A percentile compares a stretch with the other conserved stretches of the same genome.
These are phyloP conservation scores for Anas bahamensis DNA, from an alignment of 2,797 vertebrate genomes.

Conservation along the genomic window DNA sequence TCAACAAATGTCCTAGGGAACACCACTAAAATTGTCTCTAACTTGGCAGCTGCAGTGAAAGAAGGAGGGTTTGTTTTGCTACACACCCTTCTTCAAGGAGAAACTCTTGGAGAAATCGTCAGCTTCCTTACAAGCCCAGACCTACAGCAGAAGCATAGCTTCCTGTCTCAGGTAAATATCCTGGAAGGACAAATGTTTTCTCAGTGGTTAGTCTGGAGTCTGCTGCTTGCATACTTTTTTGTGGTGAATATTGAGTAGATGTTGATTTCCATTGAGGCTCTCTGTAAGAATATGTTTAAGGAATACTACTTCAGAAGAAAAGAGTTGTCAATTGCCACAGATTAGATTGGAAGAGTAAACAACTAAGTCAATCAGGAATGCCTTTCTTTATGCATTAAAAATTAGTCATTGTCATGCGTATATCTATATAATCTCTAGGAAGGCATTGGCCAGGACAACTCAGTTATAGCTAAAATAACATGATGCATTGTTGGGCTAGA, in stretches of 20 bases:
- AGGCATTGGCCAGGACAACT: background rate
- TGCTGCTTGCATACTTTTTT: background rate
- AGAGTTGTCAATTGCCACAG: background rate
- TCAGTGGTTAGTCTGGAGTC: background rate
- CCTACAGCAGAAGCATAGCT: conserved; percentile 63
- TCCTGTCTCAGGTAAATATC: conserved; percentile 87
- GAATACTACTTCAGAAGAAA: background rate
- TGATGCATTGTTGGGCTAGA: background rate
- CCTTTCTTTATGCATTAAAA: background rate
- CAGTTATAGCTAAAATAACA: background rate
- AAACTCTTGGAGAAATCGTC: conserved; percentile 87
- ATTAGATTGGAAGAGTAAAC: background rate
- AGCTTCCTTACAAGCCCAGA: conserved; percentile 84
- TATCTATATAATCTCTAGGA: background rate
- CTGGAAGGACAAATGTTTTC: background rate
- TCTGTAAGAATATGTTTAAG: background rate
- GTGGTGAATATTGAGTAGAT: background rate
- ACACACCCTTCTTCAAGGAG: conserved; percentile 88
- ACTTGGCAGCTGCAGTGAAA: conserved; percentile 85
- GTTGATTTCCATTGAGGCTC: background rate
- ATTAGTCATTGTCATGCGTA: background rate
- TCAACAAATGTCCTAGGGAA: conserved; percentile 69
- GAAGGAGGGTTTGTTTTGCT: conserved; percentile 91
- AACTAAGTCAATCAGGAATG: background rate
- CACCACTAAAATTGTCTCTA: conserved; percentile 73